These are phyloP conservation scores for Paracyprichromis sp. DNA, from an alignment of 2,113 vertebrate species.

Conservation along the genomic window DNA sequence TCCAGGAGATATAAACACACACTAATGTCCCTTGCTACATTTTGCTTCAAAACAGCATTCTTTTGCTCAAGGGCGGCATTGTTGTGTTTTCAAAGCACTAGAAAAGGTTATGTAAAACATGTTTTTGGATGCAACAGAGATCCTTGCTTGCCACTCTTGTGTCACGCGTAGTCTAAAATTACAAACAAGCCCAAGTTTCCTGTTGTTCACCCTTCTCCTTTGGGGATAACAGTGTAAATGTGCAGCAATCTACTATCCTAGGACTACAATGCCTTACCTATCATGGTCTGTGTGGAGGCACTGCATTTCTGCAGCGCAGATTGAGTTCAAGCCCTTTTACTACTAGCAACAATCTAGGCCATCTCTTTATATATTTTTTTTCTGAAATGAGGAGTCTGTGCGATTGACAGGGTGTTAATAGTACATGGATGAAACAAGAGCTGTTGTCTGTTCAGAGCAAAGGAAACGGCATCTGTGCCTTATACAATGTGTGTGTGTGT, in stretches of 20 bases:
- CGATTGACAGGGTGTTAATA: conserved; percentile 46
- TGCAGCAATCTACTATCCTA: conserved; percentile 17
- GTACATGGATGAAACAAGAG: conserved; percentile 18
- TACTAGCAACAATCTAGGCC: background rate
- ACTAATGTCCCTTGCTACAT: background rate
- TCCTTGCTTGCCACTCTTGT: background rate
- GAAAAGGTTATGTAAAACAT: conserved; percentile 1
- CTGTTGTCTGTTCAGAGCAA: conserved; percentile 1
- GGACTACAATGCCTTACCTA: background rate
- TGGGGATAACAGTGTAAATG: conserved; percentile 12
- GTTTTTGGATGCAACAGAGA: conserved; percentile 2
- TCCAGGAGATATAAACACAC: background rate
- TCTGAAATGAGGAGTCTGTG: conserved; percentile 7
- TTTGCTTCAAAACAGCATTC: background rate
- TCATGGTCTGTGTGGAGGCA: background rate
- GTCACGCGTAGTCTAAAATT: conserved; percentile 32
- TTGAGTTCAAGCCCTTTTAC: conserved; percentile 61
- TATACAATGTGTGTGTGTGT: no score
- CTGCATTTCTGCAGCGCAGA: conserved; percentile 22
- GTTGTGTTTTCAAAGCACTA: background rate
- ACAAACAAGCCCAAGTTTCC: conserved; percentile 37
- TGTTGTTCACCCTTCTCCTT: conserved; percentile 8
- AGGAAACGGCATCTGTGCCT: background rate
- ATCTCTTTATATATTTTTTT: conserved; percentile 26
- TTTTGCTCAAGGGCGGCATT: background rate